Base-by-base conservation (phyloP, 2,888 invertebrate species). In the Embidobia sp. region DNA sequence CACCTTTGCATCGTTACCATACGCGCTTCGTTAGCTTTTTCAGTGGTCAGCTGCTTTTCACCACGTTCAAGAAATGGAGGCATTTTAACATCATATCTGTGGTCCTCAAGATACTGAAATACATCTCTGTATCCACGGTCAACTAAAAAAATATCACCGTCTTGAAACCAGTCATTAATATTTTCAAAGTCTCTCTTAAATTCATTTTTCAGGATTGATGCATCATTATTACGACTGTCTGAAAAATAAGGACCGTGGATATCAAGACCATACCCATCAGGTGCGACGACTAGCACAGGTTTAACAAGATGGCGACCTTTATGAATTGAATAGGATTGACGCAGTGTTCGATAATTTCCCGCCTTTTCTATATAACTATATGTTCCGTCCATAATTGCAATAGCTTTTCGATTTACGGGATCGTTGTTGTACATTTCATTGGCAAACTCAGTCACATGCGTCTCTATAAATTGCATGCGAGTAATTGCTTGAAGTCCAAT, bases 401-500 rank as follows among this genome's bases (percentile, higher is more conserved):
- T 80, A 0, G 22, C 63, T 70, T 31, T 11, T 11, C 48, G 70
- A 37, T 10, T 29, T 8, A 57, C 6, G 6, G 77, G 77, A 3
- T 79, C 33, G 11, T 44, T 33, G 48, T 80, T 81, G 26, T 76
- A 77, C n/a, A 76, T 33, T 31, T 27, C 13, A 63, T 75, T 79
- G 0, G 74, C 49, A 11, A 79, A 79, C 3, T 46, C 42, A 0
- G 59, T 70, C 1, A 78, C 55, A 26, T 78, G 74, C 10, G 18
- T 31, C 22, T 26, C 33, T 31, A 78, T 70, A 42, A 22, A 75
- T 3, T 64, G 7, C 18, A 53, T 16, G 26, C 75, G 33, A 16
- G 61, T 79, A 10, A 78, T 73, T n/a, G 76, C 49, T 5, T 66
- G 13, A 46, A 78, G 22, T 42, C 78, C 76, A 27, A 79, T 78